Percentiles rank a stretch among this genome's conserved stretches.
Evolutionary conservation across 2,888 invertebrate species (phyloP).

Genomic region (Lasioglossum calceatum): DNA sequence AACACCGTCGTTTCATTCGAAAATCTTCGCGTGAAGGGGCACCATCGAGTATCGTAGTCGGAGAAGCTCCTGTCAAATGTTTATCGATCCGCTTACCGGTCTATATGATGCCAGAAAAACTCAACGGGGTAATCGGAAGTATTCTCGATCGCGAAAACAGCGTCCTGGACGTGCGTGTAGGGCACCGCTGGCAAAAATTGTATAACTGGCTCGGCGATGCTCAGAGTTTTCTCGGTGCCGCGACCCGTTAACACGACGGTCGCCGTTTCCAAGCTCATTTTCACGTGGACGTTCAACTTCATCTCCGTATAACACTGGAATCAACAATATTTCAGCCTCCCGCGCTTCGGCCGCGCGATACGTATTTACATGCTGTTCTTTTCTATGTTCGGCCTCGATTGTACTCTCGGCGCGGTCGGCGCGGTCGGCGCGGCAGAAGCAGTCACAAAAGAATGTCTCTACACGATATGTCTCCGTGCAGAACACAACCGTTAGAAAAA

Average conservation of each 20-base stretch:
- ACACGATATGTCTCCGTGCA: too few species aligned
- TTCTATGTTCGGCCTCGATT: too few species aligned
- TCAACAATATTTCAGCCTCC: not conserved
- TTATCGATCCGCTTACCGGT: constrained; percentile 84
- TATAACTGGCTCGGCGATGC: constrained; percentile 85
- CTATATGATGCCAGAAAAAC: constrained; percentile 89
- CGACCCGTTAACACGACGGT: constrained; percentile 85
- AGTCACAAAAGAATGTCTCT: too few species aligned
- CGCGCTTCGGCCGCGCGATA: too few species aligned
- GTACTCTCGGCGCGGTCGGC: too few species aligned
- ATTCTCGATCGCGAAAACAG: constrained; percentile 87
- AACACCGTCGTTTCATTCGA: constrained; percentile 20
- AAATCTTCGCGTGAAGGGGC: not conserved
- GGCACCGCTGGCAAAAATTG: constrained; percentile 88
- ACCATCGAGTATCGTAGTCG: not conserved
- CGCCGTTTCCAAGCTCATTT: constrained; percentile 85
- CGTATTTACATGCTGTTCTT: too few species aligned
- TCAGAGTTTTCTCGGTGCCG: constrained; percentile 86
- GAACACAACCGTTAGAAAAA: too few species aligned
- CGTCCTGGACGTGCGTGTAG: constrained; percentile 86
- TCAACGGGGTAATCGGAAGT: constrained; percentile 88
- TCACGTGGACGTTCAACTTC: constrained; percentile 82
- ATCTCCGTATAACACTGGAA: constrained; percentile 81
- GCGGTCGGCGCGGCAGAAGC: too few species aligned
- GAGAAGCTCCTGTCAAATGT: not conserved